Conservation (phyloP, 2,797 vertebrate genomes). For the Crocodylus rhombifer region DNA sequence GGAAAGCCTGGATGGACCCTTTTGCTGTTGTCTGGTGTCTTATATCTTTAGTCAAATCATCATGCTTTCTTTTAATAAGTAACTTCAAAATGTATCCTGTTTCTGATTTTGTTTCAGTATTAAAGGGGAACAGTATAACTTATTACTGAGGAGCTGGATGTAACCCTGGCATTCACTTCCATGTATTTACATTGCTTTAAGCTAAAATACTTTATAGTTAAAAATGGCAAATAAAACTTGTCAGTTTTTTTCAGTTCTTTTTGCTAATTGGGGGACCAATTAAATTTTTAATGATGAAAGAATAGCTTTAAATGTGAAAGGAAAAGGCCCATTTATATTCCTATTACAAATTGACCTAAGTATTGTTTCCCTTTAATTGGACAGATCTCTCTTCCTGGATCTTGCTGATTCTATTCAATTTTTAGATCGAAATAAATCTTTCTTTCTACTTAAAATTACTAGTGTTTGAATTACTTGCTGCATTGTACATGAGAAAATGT, state of each 20-base stretch:
- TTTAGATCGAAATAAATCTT: slow-evolving; percentile 80
- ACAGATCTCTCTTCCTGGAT: slow-evolving; percentile 73
- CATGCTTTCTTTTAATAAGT: slow-evolving; percentile 82
- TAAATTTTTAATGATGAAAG: slow-evolving; percentile 68
- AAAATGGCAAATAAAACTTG: slow-evolving; percentile 55
- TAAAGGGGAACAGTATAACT: slow-evolving; percentile 87
- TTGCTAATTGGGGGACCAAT: slow-evolving; percentile 57
- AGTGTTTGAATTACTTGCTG: slow-evolving; percentile 80
- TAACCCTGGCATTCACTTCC: slow-evolving; percentile 46
- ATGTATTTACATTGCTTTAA: slow-evolving; percentile 55
- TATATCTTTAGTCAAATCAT: slow-evolving; percentile 81
- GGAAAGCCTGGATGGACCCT: slow-evolving; percentile 87
- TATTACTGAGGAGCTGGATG: slow-evolving; percentile 55
- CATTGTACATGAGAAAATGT: slow-evolving; percentile 86
- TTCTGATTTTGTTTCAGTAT: slow-evolving; percentile 81
- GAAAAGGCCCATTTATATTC: slow-evolving; percentile 23
- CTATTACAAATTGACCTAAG: slow-evolving; percentile 50
- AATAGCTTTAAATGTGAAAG: slow-evolving; percentile 56
- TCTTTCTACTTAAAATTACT: slow-evolving; percentile 77
- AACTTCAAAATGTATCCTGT: slow-evolving; percentile 80
- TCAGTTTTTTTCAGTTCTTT: slow-evolving; percentile 26
- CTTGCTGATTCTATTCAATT: slow-evolving; percentile 78
- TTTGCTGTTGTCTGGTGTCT: slow-evolving; percentile 83
- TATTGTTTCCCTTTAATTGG: slow-evolving; percentile 87
- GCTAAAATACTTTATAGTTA: slow-evolving; percentile 50